These are phyloP conservation scores for Dufourea novaeangliae DNA, from an alignment of 1,140 invertebrate species.

Conservation along the genomic window DNA sequence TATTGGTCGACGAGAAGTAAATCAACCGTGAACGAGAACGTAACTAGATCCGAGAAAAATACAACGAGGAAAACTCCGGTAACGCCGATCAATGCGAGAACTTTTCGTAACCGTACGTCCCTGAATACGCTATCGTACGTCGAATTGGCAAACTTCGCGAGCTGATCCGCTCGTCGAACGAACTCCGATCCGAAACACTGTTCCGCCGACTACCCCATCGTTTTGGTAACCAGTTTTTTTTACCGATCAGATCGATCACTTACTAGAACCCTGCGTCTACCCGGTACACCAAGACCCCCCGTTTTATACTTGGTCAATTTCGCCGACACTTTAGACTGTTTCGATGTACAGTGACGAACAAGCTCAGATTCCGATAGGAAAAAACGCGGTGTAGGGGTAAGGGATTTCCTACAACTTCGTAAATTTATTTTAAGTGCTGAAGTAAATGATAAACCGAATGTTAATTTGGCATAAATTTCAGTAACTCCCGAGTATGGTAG, in stretches of 20 bases:
- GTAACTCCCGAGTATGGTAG: no score
- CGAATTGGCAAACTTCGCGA: conserved; percentile 39
- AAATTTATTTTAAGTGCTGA: no score
- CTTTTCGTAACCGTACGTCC: conserved; percentile 30
- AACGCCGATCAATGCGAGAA: conserved; percentile 39
- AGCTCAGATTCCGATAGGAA: no score
- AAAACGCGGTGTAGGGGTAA: no score
- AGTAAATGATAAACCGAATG: no score
- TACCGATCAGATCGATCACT: conserved; percentile 15
- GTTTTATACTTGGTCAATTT: conserved; percentile 6
- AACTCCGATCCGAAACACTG: conserved; percentile 21
- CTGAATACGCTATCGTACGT: conserved; percentile 16
- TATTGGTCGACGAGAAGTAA: not conserved
- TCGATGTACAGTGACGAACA: no score
- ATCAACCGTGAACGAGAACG: conserved; percentile 14
- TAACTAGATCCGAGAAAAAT: conserved; percentile 30
- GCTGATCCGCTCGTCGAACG: not conserved
- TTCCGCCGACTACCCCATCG: not conserved
- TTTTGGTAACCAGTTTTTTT: conserved; percentile 43
- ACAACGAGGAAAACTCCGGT: conserved; percentile 3
- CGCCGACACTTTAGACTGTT: not conserved
- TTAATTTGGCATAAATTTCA: no score
- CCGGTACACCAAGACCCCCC: not conserved
- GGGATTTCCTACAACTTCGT: no score
- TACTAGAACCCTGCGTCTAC: not conserved